phyloP scores from a whole-genome alignment of 1,140 invertebrate species.

The Drosophila tristis region DNA sequence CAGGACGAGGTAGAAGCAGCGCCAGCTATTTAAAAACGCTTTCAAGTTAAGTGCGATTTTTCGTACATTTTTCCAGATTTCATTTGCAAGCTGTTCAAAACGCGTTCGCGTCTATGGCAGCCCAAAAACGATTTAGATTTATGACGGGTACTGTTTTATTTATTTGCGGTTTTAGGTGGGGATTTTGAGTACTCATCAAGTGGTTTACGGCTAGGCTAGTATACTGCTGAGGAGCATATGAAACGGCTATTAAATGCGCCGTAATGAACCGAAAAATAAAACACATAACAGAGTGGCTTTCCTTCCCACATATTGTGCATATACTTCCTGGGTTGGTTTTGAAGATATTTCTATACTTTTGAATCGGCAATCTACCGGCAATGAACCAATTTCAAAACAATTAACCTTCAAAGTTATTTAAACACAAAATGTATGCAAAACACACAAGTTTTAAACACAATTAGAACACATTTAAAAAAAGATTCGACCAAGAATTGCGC shows the following conservation, averaged over 20 bases:
- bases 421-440: too few species aligned
- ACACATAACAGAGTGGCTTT: too few species aligned
- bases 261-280: neutral
- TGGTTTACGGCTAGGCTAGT: neutral
- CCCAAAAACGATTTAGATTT: slow-evolving; percentile 38
- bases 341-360: neutral
- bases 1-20: slow-evolving; percentile 42
- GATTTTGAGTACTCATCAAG: slow-evolving; percentile 31
- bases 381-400: slow-evolving; percentile 19
- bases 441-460: too few species aligned
- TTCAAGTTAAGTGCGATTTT: slow-evolving; percentile 46
- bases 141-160: slow-evolving; percentile 23
- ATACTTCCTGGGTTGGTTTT: neutral
- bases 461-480: too few species aligned
- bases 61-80: too few species aligned
- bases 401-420: too few species aligned
- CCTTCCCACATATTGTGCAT: too few species aligned
- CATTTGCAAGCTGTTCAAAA: slow-evolving; percentile 32
- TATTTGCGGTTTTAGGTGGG: slow-evolving; percentile 21
- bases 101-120: slow-evolving; percentile 39
- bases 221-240: slow-evolving; percentile 2
- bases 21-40: slow-evolving; percentile 54
- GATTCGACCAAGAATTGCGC: neutral
- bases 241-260: neutral
- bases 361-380: neutral